Conservation (phyloP, 2,113 vertebrate genomes). For the Amblyornis subalaris region DNA sequence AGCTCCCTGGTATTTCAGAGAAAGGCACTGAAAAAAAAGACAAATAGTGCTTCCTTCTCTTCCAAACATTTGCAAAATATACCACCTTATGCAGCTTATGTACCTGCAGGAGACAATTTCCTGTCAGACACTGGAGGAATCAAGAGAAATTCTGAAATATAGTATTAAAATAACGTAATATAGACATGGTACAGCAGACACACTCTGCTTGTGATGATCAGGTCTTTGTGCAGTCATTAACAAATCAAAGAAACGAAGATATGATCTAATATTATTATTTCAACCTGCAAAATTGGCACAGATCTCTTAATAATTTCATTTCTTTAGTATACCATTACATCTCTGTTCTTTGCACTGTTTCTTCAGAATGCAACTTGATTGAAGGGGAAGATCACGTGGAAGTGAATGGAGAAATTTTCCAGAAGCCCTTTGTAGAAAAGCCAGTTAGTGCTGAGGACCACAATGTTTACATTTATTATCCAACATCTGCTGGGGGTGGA, state of each 20-base stretch:
- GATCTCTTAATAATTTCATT: neutral
- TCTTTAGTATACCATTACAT: neutral
- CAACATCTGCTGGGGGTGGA: conserved; percentile 87
- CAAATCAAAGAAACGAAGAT: neutral
- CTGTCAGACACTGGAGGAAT: neutral
- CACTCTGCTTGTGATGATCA: neutral
- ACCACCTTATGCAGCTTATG: neutral
- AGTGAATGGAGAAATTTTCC: conserved; percentile 89
- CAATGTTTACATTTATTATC: conserved; percentile 93
- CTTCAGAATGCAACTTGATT: conserved; percentile 84
- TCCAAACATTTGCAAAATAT: neutral
- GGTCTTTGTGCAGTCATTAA: neutral
- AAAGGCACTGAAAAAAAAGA: neutral
- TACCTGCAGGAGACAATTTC: neutral
- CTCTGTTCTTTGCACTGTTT: neutral
- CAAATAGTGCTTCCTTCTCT: neutral
- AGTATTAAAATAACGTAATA: neutral
- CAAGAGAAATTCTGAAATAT: neutral
- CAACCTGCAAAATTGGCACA: neutral
- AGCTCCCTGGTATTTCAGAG: neutral
- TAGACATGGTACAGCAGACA: neutral
- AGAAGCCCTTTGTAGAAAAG: conserved; percentile 91
- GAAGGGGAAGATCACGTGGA: conserved; percentile 92
- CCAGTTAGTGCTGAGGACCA: conserved; percentile 91
- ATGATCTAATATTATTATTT: neutral